Conservation (phyloP, 2,888 invertebrate genomes). For the Coenonympha glycerion region DNA sequence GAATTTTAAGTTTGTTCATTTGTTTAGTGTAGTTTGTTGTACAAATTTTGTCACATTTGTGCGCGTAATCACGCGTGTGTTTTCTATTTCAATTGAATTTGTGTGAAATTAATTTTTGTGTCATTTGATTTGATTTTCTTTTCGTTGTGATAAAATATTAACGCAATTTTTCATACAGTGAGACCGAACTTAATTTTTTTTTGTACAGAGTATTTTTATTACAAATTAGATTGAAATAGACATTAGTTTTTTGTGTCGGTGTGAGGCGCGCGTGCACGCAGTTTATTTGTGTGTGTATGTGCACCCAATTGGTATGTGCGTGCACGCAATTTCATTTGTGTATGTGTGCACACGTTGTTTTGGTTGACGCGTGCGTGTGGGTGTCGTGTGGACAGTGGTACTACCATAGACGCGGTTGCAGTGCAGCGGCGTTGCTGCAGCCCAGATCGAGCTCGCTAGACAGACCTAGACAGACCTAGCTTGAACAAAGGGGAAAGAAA, state of each 20-base stretch:
- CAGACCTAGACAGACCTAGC: conserved; percentile 64
- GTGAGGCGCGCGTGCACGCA: not conserved
- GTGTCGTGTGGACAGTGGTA: conserved; percentile 46
- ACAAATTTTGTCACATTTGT: not conserved
- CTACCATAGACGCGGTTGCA: conserved; percentile 63
- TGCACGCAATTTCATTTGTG: conserved; percentile 16
- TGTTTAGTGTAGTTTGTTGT: not conserved
- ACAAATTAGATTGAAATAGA: conserved; percentile 12
- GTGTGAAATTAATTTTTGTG: not conserved
- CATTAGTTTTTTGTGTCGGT: too few relatives aligned
- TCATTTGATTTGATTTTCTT: not conserved
- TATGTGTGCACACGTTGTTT: conserved; percentile 20
- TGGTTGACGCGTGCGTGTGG: conserved; percentile 15
- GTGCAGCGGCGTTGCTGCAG: conserved; percentile 57
- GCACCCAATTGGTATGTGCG: conserved; percentile 5
- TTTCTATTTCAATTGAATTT: conserved; percentile 1
- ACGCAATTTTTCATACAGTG: not conserved
- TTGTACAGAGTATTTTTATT: not conserved
- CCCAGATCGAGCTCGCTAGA: conserved; percentile 70
- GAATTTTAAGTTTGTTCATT: not conserved
- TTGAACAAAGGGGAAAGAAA: conserved; percentile 75
- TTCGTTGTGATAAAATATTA: not conserved
- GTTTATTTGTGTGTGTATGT: conserved; percentile 19
- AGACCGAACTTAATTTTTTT: not conserved
- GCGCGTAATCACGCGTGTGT: not conserved